A percentile compares a stretch with the other conserved stretches of the same genome.
phyloP scores from a whole-genome alignment of 2,888 invertebrate genomes.

The Nipponacmea schrenckii region DNA sequence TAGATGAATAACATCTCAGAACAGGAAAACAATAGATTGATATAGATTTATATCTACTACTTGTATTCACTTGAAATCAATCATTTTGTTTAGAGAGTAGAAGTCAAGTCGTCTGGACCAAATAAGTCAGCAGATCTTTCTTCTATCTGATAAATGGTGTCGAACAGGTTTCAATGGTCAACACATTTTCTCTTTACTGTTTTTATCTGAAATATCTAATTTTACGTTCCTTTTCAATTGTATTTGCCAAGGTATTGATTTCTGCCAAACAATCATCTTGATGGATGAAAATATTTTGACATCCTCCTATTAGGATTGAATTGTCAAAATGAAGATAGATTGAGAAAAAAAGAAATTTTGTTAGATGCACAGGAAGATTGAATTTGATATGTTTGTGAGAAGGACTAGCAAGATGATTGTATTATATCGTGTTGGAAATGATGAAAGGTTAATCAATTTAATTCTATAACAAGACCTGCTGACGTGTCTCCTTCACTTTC shows the following conservation, averaged over 20 bases:
- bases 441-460: constrained; percentile 2
- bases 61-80: neutral
- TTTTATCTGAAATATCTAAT: constrained; percentile 1
- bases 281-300: neutral
- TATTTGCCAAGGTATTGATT: neutral
- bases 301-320: neutral
- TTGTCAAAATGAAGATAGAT: neutral
- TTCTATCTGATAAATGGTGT: neutral
- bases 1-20: too few relatives aligned
- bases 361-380: neutral
- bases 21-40: too few relatives aligned
- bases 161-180: neutral
- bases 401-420: neutral
- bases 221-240: neutral
- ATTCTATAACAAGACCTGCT: neutral
- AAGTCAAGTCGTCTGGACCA: constrained; percentile 2
- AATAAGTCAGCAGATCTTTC: neutral
- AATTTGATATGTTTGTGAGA: neutral
- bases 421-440: neutral
- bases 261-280: neutral
- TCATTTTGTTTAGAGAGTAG: neutral
- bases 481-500: neutral
- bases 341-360: neutral
- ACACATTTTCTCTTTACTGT: neutral
- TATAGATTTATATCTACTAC: too few relatives aligned